These are phyloP conservation scores for cattle (Bos taurus) DNA, from an alignment of 2,113 vertebrate genomes.

Conservation along the genomic window DNA sequence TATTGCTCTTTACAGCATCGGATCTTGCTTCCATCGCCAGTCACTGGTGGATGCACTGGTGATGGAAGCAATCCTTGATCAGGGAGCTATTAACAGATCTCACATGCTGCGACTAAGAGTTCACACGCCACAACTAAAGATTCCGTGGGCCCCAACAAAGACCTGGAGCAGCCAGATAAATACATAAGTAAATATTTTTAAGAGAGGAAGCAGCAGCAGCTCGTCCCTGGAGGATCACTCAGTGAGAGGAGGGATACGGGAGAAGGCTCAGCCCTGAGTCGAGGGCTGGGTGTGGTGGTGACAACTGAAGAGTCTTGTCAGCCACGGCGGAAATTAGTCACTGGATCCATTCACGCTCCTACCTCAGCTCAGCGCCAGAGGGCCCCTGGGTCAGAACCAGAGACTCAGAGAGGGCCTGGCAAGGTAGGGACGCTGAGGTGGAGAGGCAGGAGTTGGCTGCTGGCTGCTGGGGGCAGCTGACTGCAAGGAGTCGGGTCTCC, in stretches of 20 bases:
- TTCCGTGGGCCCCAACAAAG: fast-evolving
- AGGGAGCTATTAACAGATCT: neutral
- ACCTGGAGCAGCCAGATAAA: neutral
- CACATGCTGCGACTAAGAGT: neutral
- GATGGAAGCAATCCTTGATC: neutral
- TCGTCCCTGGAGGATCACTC: too few species aligned
- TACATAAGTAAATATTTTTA: neutral
- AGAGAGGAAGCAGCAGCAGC: neutral
- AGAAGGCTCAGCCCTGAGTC: neutral
- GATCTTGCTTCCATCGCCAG: neutral
- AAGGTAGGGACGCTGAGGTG: neutral
- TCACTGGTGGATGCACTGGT: neutral
- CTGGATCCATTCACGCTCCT: neutral
- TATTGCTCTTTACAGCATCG: neutral
- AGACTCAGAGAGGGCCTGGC: neutral
- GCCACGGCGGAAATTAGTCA: neutral
- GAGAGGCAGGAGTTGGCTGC: neutral
- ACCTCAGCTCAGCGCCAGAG: neutral
- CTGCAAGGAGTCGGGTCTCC: neutral
- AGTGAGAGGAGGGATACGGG: neutral
- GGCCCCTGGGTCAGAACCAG: neutral
- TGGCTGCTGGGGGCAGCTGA: neutral
- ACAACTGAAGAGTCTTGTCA: neutral
- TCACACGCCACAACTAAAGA: neutral
- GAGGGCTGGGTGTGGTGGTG: neutral